These are phyloP conservation scores for Telenomus remus DNA, from an alignment of 1,140 invertebrate species.

Conservation along the genomic window DNA sequence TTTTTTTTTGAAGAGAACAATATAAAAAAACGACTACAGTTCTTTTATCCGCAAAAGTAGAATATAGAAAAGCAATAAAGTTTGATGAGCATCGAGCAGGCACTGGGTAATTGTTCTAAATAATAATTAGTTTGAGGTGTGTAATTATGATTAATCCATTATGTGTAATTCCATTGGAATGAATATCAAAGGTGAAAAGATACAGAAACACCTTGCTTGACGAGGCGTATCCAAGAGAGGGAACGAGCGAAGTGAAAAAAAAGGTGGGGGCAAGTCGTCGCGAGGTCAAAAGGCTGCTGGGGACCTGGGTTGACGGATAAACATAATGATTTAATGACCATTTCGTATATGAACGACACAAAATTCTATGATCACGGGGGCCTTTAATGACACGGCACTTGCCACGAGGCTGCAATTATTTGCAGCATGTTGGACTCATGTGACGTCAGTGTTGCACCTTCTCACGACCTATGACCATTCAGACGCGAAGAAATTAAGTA, in stretches of 20 bases:
- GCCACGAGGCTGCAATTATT: conserved; percentile 73
- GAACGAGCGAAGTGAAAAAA: conserved; percentile 33
- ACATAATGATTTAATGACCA: conserved; percentile 75
- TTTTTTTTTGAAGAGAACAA: too few relatives aligned
- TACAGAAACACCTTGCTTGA: conserved; percentile 51
- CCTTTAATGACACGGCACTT: conserved; percentile 73
- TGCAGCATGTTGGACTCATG: conserved; percentile 68
- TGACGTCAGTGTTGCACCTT: conserved; percentile 70
- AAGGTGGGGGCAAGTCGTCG: conserved; percentile 54
- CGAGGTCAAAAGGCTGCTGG: conserved; percentile 70
- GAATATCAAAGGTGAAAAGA: conserved; percentile 53
- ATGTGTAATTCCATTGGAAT: conserved; percentile 40
- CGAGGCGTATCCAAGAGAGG: conserved; percentile 30
- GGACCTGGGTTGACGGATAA: conserved; percentile 72
- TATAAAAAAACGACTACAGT: too few relatives aligned
- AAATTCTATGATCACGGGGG: conserved; percentile 72
- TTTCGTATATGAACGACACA: conserved; percentile 73
- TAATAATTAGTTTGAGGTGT: conserved; percentile 27
- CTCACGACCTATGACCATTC: conserved; percentile 72
- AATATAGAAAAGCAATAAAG: too few relatives aligned
- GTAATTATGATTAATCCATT: conserved; percentile 40
- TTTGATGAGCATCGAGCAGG: too few relatives aligned
- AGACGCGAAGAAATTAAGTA: conserved; percentile 55
- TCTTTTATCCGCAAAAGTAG: too few relatives aligned
- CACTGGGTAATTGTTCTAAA: conserved; percentile 17